A percentile compares a stretch with the other conserved stretches of the same genome.
Conservation (phyloP, 2,888 invertebrate species). For the Alloplasta piceator region DNA sequence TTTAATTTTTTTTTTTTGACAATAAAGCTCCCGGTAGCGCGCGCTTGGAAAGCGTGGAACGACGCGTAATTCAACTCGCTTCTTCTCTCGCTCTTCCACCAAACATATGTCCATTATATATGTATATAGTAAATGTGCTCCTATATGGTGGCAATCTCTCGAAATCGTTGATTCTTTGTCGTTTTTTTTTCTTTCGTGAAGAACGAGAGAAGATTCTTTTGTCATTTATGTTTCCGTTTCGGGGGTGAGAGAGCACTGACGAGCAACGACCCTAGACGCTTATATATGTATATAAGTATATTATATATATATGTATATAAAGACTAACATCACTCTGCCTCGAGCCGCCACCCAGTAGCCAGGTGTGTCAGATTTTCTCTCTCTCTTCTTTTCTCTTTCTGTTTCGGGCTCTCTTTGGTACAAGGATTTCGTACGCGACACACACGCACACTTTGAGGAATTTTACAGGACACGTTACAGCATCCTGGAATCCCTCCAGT, state of each 20-base stretch:
- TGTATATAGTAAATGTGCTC: constrained; percentile 5
- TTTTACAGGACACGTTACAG: constrained; percentile 76
- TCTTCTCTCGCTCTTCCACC: constrained; percentile 27
- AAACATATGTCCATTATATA: not conserved
- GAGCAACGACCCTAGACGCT: constrained; percentile 18
- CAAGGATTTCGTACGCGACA: constrained; percentile 54
- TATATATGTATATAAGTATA: not conserved
- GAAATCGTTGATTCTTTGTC: constrained; percentile 65
- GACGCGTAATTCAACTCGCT: constrained; percentile 57
- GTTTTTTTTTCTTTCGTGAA: constrained; percentile 39
- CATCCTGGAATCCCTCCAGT: constrained; percentile 75
- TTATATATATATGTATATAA: constrained; percentile 4
- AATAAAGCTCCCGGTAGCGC: constrained; percentile 58
- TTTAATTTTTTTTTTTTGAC: constrained; percentile 36
- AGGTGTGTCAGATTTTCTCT: constrained; percentile 74
- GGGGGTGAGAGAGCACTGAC: constrained; percentile 74
- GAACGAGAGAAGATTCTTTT: constrained; percentile 71
- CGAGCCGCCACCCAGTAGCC: constrained; percentile 75
- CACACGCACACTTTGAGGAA: constrained; percentile 59
- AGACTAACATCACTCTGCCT: constrained; percentile 31
- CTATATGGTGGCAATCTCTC: constrained; percentile 55
- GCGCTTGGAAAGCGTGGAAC: constrained; percentile 74
- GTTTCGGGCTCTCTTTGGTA: constrained; percentile 1
- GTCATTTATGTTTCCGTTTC: constrained; percentile 80
- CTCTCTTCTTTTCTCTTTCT: not conserved